Evolutionary conservation across 64 coral and sea anemone species (phyloP).

Genomic region (Astreopora myriophthalma): DNA sequence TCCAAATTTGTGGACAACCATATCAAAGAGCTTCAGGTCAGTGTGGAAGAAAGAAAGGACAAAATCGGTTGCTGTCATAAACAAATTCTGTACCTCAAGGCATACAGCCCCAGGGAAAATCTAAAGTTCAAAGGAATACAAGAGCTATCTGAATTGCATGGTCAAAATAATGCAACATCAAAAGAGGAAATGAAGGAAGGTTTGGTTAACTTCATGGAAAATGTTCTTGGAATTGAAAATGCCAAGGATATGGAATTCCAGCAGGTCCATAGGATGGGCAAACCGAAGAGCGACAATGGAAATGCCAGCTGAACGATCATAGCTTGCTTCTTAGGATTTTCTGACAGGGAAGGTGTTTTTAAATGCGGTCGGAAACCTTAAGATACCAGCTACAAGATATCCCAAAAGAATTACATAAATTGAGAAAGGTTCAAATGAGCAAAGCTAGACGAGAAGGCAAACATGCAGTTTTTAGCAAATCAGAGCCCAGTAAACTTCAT

Average conservation of each 20-base stretch:
- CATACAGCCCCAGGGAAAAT: background rate
- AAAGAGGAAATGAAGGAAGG: background rate
- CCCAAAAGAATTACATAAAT: background rate
- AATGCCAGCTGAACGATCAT: background rate
- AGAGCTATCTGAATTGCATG: background rate
- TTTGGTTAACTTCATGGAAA: background rate
- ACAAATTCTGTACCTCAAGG: background rate
- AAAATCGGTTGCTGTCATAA: background rate
- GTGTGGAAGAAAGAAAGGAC: background rate
- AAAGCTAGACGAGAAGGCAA: background rate
- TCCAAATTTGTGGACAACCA: background rate
- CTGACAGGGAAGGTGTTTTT: background rate
- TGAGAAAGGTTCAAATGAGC: background rate
- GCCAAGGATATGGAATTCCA: constrained; percentile 20
- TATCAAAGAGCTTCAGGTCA: background rate
- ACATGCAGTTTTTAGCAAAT: background rate
- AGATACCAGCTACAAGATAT: background rate
- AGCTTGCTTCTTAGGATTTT: background rate
- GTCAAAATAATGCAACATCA: background rate
- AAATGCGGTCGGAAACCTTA: background rate
- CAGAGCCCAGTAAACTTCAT: background rate
- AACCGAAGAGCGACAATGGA: background rate
- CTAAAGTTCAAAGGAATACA: constrained; percentile 24
- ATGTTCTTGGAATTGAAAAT: constrained; percentile 2
- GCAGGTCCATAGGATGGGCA: background rate